Evolutionary conservation across 2,888 invertebrate species (phyloP).

Genomic region (Pachycephus smyrnensis): DNA sequence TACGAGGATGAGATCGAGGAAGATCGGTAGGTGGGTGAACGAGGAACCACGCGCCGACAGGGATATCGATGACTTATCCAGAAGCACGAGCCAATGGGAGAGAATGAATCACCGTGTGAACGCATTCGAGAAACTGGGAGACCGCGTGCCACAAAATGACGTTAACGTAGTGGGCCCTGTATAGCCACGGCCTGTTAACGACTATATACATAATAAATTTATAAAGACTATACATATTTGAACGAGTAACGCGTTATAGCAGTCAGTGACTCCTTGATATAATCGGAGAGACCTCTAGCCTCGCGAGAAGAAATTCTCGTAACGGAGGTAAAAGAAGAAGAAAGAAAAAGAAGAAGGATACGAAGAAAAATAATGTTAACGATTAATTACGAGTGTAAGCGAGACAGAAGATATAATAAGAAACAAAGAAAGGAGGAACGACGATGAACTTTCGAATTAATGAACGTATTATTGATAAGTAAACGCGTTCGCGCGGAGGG

Average conservation of each 20-base stretch:
- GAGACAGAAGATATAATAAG: not conserved
- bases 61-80: not conserved
- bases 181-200: constrained; percentile 66
- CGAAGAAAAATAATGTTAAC: not conserved
- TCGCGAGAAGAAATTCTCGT: constrained; percentile 26
- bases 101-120: constrained; percentile 20
- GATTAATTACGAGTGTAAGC: not conserved
- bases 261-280: constrained; percentile 57
- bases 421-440: not conserved
- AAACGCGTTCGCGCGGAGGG: not conserved
- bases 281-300: constrained; percentile 42
- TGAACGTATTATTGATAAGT: not conserved
- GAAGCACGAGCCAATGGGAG: constrained; percentile 19
- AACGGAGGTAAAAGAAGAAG: not conserved
- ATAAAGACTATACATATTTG: constrained; percentile 53
- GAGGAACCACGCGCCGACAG: constrained; percentile 10
- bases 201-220: constrained; percentile 40
- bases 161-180: constrained; percentile 61
- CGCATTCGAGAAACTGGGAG: constrained; percentile 41
- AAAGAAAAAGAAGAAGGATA: not conserved
- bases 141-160: constrained; percentile 63
- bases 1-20: not conserved
- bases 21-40: not conserved
- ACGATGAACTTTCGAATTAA: not conserved
- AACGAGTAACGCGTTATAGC: constrained; percentile 54